Conservation (phyloP, 2,113 vertebrate genomes). For the Xiphias gladius region DNA sequence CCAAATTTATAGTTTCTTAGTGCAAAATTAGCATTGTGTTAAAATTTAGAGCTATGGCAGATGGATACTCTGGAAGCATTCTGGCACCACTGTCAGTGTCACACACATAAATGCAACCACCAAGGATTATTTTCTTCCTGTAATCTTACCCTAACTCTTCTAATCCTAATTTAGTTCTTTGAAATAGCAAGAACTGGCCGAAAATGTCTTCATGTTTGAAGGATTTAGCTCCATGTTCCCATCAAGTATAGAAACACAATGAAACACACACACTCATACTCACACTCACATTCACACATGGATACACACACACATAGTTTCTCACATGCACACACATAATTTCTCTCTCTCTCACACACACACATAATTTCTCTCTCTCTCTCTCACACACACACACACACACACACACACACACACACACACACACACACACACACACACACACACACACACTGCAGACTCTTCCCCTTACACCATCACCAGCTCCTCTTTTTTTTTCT, state of each 20-base stretch:
- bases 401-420: background rate
- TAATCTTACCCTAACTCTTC: background rate
- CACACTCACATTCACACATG: background rate
- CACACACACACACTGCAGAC: background rate
- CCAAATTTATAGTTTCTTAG: background rate
- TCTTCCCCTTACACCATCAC: constrained; percentile 16
- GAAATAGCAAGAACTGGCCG: background rate
- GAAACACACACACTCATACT: background rate
- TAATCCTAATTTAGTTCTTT: background rate
- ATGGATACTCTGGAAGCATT: background rate
- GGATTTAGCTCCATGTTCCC: constrained; percentile 10
- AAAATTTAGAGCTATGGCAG: background rate
- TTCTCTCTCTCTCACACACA: no score
- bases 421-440: background rate
- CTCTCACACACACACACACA: background rate
- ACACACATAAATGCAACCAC: background rate
- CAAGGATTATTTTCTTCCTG: background rate
- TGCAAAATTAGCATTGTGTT: constrained; percentile 6
- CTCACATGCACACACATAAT: no score
- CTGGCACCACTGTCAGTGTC: background rate
- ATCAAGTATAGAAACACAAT: constrained; percentile 34
- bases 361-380: no score
- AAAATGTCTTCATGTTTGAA: constrained; percentile 10
- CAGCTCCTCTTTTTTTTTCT: constrained; percentile 34
- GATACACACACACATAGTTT: background rate